These are phyloP conservation scores for Actenoides lindsayi DNA, from an alignment of 2,113 vertebrate genomes.

Conservation along the genomic window DNA sequence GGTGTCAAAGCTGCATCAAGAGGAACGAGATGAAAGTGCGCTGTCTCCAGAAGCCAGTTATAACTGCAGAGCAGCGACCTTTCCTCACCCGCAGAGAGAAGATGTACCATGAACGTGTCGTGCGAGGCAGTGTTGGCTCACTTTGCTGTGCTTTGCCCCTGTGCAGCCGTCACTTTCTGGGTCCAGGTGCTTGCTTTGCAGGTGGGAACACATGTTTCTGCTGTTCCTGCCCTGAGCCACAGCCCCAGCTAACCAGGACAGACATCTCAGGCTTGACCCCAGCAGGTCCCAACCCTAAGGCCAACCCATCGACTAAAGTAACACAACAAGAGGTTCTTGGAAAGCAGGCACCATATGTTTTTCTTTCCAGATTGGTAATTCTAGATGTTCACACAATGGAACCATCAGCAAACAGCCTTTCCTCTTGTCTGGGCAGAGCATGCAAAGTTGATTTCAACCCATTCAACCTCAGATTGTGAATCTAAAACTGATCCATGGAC, in stretches of 20 bases:
- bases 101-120: background rate
- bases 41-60: background rate
- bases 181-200: background rate
- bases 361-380: background rate
- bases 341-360: background rate
- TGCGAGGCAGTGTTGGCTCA: background rate
- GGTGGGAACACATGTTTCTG: background rate
- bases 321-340: background rate
- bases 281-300: background rate
- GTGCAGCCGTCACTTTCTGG: background rate
- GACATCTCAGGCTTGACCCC: background rate
- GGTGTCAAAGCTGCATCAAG: background rate
- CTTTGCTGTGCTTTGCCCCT: background rate
- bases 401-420: background rate
- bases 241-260: accelerated
- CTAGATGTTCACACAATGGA: background rate
- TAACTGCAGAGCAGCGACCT: background rate
- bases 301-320: background rate
- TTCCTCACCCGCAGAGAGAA: background rate
- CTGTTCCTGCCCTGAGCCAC: background rate
- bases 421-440: background rate
- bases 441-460: background rate
- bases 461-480: background rate
- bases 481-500: background rate
- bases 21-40: background rate